A percentile compares a stretch with the other conserved stretches of the same genome.
These are phyloP conservation scores for Bradynema listronoti DNA, from an alignment of 1,140 invertebrate genomes.

Conservation along the genomic window DNA sequence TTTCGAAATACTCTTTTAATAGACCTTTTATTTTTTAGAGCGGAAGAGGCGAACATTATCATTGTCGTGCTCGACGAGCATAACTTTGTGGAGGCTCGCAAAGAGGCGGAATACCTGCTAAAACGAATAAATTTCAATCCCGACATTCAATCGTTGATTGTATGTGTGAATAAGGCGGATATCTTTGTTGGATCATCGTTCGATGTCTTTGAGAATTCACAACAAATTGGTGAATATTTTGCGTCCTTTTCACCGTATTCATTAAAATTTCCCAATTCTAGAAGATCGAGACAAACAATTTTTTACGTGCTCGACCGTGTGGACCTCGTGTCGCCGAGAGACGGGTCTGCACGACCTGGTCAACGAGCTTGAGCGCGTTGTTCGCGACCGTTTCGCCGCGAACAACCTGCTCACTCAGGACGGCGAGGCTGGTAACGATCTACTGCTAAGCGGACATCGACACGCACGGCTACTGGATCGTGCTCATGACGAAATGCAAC, in stretches of 20 bases:
- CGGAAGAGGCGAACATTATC: conserved; percentile 44
- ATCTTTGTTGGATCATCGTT: too few species aligned
- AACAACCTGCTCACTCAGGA: not conserved
- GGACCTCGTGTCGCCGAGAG: conserved; percentile 30
- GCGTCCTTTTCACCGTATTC: too few species aligned
- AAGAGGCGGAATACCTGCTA: conserved; percentile 18
- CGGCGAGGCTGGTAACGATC: conserved; percentile 22
- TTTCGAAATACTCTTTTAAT: not conserved
- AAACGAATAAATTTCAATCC: not conserved
- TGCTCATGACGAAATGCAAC: too few species aligned
- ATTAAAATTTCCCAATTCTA: too few species aligned
- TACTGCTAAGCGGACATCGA: conserved; percentile 28
- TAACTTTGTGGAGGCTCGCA: not conserved
- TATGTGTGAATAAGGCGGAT: conserved; percentile 44
- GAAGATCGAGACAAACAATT: too few species aligned
- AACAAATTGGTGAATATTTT: not conserved
- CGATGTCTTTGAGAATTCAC: too few species aligned
- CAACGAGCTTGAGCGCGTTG: too few species aligned
- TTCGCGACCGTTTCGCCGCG: not conserved
- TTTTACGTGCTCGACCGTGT: too few species aligned
- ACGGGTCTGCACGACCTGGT: conserved; percentile 27
- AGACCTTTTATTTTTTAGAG: conserved; percentile 23
- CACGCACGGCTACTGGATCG: too few species aligned
- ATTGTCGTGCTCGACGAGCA: conserved; percentile 34
- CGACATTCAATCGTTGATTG: conserved; percentile 19